phyloP scores from a whole-genome alignment of 2,113 vertebrate genomes.

The Dipodomys spectabilis region DNA sequence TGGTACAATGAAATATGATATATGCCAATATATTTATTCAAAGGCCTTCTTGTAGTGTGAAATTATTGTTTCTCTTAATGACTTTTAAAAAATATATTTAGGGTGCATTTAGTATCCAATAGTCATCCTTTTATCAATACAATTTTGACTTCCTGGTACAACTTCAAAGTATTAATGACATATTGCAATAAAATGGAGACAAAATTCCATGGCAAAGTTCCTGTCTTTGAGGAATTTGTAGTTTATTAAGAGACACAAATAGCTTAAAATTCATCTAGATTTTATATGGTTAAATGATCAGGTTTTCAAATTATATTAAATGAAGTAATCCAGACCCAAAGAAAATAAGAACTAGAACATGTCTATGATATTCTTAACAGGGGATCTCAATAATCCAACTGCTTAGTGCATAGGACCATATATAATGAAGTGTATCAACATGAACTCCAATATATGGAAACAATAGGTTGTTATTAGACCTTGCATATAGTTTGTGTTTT shows the following conservation, averaged over 20 bases:
- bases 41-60: neutral
- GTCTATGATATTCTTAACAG: too few relatives aligned
- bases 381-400: too few relatives aligned
- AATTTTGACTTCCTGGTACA: neutral
- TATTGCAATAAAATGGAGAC: neutral
- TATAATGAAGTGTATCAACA: too few relatives aligned
- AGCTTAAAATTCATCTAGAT: neutral
- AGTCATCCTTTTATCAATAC: neutral
- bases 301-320: too few relatives aligned
- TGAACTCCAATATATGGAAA: too few relatives aligned
- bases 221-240: neutral
- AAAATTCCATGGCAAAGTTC: neutral
- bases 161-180: neutral
- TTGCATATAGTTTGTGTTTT: too few relatives aligned
- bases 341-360: too few relatives aligned
- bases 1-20: neutral
- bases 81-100: neutral
- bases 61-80: neutral
- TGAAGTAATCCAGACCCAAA: too few relatives aligned
- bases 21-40: neutral
- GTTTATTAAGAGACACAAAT: neutral
- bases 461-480: too few relatives aligned
- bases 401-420: too few relatives aligned
- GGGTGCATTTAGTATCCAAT: neutral
- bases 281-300: neutral